A percentile compares a stretch with the other conserved stretches of the same genome.
Conservation (phyloP, 2,113 vertebrate genomes). For the Siniperca chuatsi region DNA sequence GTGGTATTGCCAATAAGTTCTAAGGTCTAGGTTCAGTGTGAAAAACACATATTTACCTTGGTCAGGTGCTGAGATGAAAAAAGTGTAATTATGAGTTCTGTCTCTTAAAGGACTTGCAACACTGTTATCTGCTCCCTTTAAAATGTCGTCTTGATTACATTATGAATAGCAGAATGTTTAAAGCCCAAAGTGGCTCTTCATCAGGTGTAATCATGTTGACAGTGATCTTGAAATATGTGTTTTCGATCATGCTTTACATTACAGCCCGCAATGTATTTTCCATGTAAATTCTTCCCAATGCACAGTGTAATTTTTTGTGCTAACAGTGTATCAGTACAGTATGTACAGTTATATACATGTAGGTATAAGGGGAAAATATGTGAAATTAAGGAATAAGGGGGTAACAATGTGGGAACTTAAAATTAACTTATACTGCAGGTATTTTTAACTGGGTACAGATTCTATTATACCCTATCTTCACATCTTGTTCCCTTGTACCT, state of each 20-base stretch:
- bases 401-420: too few species aligned
- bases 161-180: neutral
- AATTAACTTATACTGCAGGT: too few species aligned
- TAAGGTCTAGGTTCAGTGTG: neutral
- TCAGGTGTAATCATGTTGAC: neutral
- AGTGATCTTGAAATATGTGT: neutral
- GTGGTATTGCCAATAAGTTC: neutral
- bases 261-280: too few species aligned
- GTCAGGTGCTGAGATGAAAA: neutral
- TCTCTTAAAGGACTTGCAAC: neutral
- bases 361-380: too few species aligned
- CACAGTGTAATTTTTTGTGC: too few species aligned
- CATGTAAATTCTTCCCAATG: too few species aligned
- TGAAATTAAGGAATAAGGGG: too few species aligned
- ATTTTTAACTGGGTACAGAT: too few species aligned
- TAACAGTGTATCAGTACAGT: too few species aligned
- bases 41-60: neutral
- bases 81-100: neutral
- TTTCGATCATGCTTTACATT: too few species aligned
- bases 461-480: neutral
- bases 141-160: neutral
- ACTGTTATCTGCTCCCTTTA: neutral
- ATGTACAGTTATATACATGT: too few species aligned
- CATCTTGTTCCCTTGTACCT: neutral
- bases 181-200: neutral